These are phyloP conservation scores for Netelia fuscicornis DNA, from an alignment of 2,888 invertebrate species.

Conservation along the genomic window DNA sequence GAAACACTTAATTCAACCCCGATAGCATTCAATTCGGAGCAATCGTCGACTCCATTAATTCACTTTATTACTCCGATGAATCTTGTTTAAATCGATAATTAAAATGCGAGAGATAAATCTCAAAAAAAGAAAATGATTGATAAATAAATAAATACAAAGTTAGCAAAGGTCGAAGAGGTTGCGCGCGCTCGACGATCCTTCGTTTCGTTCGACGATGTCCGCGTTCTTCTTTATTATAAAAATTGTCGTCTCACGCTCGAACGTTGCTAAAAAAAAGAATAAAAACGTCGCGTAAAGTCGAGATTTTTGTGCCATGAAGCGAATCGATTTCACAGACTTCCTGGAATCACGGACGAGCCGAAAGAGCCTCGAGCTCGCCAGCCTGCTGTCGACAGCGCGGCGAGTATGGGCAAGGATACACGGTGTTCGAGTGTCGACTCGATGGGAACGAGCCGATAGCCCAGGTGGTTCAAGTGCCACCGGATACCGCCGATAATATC, in stretches of 20 bases:
- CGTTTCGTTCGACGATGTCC: neutral
- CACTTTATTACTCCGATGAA: neutral
- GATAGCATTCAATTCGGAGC: constrained; percentile 6
- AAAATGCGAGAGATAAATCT: neutral
- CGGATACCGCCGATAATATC: constrained; percentile 55
- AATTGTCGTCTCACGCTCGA: constrained; percentile 25
- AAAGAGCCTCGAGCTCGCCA: constrained; percentile 60
- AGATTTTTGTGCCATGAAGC: constrained; percentile 61
- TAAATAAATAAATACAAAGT: neutral
- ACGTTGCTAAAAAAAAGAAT: too few species aligned
- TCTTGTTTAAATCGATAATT: constrained; percentile 1
- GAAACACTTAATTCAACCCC: constrained; percentile 29
- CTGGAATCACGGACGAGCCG: constrained; percentile 51
- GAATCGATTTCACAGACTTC: constrained; percentile 67
- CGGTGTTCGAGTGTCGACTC: constrained; percentile 75
- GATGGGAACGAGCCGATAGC: constrained; percentile 75
- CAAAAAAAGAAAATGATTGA: neutral
- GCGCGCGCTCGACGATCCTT: neutral
- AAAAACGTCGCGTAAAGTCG: constrained; percentile 7
- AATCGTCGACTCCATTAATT: neutral
- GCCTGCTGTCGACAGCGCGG: constrained; percentile 60
- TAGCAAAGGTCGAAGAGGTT: neutral
- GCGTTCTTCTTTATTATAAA: neutral
- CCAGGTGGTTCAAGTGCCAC: constrained; percentile 73
- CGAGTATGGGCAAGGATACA: constrained; percentile 74